Conservation (phyloP, 2,797 vertebrate species). For the Pangasius djambal region DNA sequence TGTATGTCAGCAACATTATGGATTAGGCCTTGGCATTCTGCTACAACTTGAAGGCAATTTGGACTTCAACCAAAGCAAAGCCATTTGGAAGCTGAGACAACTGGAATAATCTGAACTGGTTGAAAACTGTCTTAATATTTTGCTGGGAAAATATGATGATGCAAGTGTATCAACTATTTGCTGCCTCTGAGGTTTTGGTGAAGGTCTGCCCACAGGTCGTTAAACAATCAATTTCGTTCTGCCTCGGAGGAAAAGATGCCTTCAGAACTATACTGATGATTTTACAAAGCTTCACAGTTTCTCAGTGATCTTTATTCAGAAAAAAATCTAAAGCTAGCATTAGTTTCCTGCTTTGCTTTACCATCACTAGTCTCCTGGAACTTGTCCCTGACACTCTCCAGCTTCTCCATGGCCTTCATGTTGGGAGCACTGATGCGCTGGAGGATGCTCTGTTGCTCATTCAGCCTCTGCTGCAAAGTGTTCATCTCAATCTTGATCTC, state of each 20-base stretch:
- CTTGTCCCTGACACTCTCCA: conserved; percentile 94
- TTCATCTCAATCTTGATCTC: conserved; percentile 93
- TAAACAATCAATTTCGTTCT: neutral
- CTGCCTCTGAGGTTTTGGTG: neutral
- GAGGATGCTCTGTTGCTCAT: conserved; percentile 93
- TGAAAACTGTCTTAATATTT: neutral
- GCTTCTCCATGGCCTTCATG: conserved; percentile 98
- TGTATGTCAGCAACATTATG: neutral
- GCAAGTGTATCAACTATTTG: neutral
- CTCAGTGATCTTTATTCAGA: neutral
- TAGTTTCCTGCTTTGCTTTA: conserved; percentile 58
- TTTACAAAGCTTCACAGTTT: neutral
- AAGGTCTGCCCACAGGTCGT: neutral
- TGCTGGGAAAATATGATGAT: neutral
- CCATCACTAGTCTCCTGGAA: conserved; percentile 97
- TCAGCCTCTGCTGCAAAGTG: conserved; percentile 90
- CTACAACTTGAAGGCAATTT: neutral
- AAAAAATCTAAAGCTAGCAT: neutral
- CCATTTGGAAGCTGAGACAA: neutral
- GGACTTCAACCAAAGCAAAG: neutral
- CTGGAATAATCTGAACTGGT: no score
- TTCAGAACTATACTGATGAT: neutral
- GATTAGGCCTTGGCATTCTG: neutral
- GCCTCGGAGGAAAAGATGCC: neutral
- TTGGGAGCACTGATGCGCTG: conserved; percentile 95